A percentile compares a stretch with the other conserved stretches of the same genome.
Conservation (phyloP, 2,888 invertebrate genomes). For the Antheraea assamensis region DNA sequence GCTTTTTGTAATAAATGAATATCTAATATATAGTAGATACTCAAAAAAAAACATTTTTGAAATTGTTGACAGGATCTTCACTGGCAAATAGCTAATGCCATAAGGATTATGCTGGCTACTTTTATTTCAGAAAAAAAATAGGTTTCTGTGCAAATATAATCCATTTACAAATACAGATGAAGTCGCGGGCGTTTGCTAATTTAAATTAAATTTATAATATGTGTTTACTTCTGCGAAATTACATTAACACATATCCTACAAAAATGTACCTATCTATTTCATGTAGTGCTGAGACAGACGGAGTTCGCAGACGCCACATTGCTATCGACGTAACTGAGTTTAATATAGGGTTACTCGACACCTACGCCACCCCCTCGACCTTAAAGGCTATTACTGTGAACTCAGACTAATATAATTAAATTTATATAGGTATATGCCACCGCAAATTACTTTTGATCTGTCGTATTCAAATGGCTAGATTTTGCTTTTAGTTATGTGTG, state of each 20-base stretch:
- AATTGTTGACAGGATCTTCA: too few relatives aligned
- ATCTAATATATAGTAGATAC: too few relatives aligned
- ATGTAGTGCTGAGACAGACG: background rate
- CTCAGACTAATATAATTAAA: background rate
- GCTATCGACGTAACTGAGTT: conserved; percentile 6
- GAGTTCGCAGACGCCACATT: conserved; percentile 9
- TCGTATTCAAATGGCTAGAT: background rate
- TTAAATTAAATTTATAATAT: background rate
- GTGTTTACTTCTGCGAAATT: background rate
- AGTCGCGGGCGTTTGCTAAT: too few relatives aligned
- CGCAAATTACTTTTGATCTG: background rate
- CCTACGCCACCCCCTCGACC: background rate
- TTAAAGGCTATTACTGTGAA: conserved; percentile 7
- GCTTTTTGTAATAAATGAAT: too few relatives aligned
- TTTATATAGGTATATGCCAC: background rate
- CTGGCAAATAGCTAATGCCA: too few relatives aligned
- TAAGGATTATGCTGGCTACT: too few relatives aligned
- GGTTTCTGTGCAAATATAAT: too few relatives aligned
- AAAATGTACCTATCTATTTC: background rate
- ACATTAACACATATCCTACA: background rate
- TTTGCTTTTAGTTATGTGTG: background rate
- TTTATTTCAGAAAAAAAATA: too few relatives aligned
- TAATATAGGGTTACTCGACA: background rate
- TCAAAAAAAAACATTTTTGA: too few relatives aligned
- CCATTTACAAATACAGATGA: too few relatives aligned